Base-by-base conservation (phyloP, 1,140 invertebrate species). In the Solen grandis region DNA sequence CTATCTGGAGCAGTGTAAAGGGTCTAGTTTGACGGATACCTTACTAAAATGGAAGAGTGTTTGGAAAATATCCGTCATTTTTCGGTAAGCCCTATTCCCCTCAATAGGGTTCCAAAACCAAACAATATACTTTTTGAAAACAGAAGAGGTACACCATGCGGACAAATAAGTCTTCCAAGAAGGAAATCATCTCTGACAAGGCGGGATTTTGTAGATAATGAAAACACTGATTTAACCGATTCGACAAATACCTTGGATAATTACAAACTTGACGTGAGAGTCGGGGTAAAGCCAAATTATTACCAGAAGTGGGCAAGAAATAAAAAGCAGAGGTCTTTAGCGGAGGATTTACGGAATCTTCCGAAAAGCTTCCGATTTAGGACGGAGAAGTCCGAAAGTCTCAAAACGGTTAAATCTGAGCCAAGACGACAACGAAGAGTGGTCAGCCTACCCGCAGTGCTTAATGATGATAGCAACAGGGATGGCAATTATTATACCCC, bases 251-350 rank as follows among this genome's bases (percentile, higher is more conserved):
- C 38, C 1, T 54, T 70, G 1, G 31, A 57, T 25, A 31, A 57
- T 19, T 57, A 13, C 13, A 70, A 55, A 1, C 22, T 70, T 5
- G 22, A 70, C 41, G 52, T 70, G 0, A 52, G 41, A 29, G 3
- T 70, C 1, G 27, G 46, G 27, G 68, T 70, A 1, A 55, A 57
- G 2, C 31, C 46, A 10, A 70, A 36, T 33, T 70, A 31, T 35
- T 70, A 70, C 38, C 68, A 70, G 46, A 50, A 70, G 19, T 70
- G 41, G 41, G 68, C 68, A n/a, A 70, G 68, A 25, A 70, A 70
- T 38, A 70, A 70, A 54, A 70, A 57, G n/a, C n/a, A n/a, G n/a
- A n/a, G n/a, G n/a, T n/a, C n/a, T n/a, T n/a, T n/a, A n/a, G n/a
- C n/a, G n/a, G n/a, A n/a, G n/a, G n/a, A n/a, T n/a, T n/a, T n/a